A percentile compares a stretch with the other conserved stretches of the same genome.
These are phyloP conservation scores for Temnothorax rugatulus DNA, from an alignment of 2,888 invertebrate species.

Conservation along the genomic window DNA sequence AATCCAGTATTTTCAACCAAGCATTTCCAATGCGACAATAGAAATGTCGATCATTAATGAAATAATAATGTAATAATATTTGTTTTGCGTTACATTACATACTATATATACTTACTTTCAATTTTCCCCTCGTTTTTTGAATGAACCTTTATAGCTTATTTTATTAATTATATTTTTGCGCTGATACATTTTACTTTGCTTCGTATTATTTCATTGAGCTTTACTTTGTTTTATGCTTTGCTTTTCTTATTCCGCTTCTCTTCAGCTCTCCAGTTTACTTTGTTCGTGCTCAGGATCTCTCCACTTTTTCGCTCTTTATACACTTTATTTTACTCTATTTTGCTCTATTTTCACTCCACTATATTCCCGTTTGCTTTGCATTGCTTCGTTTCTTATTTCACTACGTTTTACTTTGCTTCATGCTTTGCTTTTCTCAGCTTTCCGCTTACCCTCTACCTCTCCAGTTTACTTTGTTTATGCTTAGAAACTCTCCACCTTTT, in stretches of 20 bases:
- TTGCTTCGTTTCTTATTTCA: constrained; percentile 29
- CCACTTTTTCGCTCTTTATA: constrained; percentile 2
- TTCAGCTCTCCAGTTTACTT: not conserved
- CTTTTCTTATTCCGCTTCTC: constrained; percentile 8
- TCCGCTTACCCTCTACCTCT: not conserved
- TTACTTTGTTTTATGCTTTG: constrained; percentile 18
- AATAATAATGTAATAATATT: constrained; percentile 28
- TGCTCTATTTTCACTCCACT: constrained; percentile 13
- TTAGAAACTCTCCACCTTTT: not conserved
- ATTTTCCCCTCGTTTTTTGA: not conserved
- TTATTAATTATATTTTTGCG: constrained; percentile 18
- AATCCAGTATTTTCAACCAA: not conserved
- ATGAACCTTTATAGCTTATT: not conserved
- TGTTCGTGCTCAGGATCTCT: constrained; percentile 4
- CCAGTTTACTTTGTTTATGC: constrained; percentile 9
- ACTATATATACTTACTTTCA: not conserved
- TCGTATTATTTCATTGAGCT: constrained; percentile 29
- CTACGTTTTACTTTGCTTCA: constrained; percentile 19
- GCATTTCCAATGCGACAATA: not conserved
- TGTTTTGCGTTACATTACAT: not conserved
- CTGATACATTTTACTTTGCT: constrained; percentile 28
- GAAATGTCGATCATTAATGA: constrained; percentile 21
- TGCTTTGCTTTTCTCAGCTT: constrained; percentile 4
- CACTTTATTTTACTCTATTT: constrained; percentile 1
- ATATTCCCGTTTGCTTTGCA: constrained; percentile 18